Evolutionary conservation across 2,113 vertebrate species (phyloP).

Genomic region (Cepphus grylle): DNA sequence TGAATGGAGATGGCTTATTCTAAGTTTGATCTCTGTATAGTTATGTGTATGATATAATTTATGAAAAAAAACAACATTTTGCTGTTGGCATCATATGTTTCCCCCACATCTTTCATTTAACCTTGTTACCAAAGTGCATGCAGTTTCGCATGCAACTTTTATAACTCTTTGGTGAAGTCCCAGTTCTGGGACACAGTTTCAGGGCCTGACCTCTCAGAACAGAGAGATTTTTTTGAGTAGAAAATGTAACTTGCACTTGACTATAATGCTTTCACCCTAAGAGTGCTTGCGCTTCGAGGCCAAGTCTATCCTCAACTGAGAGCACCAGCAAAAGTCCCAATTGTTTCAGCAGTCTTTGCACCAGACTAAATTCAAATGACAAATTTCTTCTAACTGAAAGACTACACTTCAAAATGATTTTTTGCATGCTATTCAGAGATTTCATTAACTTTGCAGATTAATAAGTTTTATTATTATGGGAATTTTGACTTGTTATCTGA

Average conservation of each 20-base stretch:
- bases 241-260: neutral
- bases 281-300: neutral
- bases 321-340: neutral
- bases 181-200: neutral
- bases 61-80: neutral
- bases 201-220: neutral
- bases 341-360: neutral
- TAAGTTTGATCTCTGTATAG: neutral
- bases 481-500: neutral
- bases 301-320: neutral
- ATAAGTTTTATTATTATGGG: neutral
- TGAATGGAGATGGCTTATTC: neutral
- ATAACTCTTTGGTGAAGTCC: neutral
- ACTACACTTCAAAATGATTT: neutral
- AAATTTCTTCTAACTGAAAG: neutral
- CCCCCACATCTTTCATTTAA: neutral
- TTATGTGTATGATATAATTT: neutral
- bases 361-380: neutral
- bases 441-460: neutral
- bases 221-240: neutral
- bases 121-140: neutral
- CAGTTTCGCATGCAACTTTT: neutral
- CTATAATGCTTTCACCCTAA: neutral
- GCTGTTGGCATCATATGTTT: neutral
- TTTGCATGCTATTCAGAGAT: neutral